A percentile compares a stretch with the other conserved stretches of the same genome.
Evolutionary conservation across 2,797 vertebrate genomes (phyloP).

Genomic region (Todus mexicanus): DNA sequence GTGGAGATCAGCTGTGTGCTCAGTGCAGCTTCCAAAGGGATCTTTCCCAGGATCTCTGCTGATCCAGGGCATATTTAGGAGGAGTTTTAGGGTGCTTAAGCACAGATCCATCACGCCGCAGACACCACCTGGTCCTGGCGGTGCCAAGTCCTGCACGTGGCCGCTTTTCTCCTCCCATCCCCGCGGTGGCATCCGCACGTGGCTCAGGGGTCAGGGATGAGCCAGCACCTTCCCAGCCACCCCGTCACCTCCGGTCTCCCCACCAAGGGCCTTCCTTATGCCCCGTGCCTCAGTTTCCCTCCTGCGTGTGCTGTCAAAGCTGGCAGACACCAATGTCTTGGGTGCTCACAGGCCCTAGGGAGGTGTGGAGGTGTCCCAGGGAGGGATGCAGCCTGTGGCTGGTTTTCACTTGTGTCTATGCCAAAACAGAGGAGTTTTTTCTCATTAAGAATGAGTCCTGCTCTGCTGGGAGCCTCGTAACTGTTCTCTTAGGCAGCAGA

Average conservation of each 20-base stretch:
- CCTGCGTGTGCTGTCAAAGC: rapidly evolving
- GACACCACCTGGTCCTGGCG: neutral
- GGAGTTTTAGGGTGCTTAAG: neutral
- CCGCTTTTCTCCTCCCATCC: neutral
- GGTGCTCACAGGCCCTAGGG: neutral
- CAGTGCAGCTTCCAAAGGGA: neutral
- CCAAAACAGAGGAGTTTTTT: neutral
- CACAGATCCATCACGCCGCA: neutral
- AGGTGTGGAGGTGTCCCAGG: rapidly evolving
- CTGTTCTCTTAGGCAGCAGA: neutral
- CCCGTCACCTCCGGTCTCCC: rapidly evolving
- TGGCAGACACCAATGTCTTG: rapidly evolving
- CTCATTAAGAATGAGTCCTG: neutral
- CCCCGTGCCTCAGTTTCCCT: neutral
- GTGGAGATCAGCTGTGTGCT: rapidly evolving
- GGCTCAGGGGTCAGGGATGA: neutral
- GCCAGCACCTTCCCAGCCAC: neutral
- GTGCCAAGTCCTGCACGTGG: neutral
- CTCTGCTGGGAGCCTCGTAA: neutral
- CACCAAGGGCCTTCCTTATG: neutral
- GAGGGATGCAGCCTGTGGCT: rapidly evolving
- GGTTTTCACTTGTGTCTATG: neutral
- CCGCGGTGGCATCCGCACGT: neutral
- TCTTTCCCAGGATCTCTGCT: neutral
- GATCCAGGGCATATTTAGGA: neutral